Conservation (phyloP, 1,140 invertebrate species). For the Drosophila elegans region DNA sequence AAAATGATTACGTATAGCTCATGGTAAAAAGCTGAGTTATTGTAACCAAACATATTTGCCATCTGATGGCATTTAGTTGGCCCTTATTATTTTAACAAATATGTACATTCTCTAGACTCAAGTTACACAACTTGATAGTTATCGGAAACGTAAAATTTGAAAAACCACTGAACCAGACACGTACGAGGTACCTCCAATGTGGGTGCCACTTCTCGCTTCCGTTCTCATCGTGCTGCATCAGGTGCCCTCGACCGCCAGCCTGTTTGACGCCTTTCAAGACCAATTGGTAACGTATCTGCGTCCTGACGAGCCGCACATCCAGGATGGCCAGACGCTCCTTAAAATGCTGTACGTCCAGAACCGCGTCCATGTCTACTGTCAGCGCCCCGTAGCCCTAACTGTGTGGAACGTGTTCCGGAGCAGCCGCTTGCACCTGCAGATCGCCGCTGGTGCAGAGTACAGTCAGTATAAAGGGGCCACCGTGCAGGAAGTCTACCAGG, state of each 20-base stretch:
- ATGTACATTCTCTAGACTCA: no score
- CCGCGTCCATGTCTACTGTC: constrained; percentile 35
- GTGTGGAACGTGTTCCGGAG: constrained; percentile 20
- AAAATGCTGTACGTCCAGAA: constrained; percentile 18
- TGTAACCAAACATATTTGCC: no score
- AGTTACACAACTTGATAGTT: neutral
- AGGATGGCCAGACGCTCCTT: constrained; percentile 6
- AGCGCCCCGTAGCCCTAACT: neutral
- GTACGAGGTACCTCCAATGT: neutral
- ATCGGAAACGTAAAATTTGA: neutral
- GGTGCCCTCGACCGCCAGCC: neutral
- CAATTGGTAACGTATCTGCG: constrained; percentile 37
- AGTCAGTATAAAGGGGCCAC: constrained; percentile 16
- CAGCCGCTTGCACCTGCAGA: constrained; percentile 3
- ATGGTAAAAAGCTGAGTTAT: no score
- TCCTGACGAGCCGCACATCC: constrained; percentile 2
- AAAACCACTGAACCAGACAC: no score
- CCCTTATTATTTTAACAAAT: no score
- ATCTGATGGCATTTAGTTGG: no score
- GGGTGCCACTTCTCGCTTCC: neutral
- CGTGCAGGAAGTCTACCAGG: neutral
- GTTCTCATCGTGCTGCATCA: neutral
- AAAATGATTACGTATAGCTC: no score
- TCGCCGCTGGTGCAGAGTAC: neutral
- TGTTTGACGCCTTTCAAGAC: neutral